These are phyloP conservation scores for Campoletis sonorensis DNA, from an alignment of 1,140 invertebrate species.

Conservation along the genomic window DNA sequence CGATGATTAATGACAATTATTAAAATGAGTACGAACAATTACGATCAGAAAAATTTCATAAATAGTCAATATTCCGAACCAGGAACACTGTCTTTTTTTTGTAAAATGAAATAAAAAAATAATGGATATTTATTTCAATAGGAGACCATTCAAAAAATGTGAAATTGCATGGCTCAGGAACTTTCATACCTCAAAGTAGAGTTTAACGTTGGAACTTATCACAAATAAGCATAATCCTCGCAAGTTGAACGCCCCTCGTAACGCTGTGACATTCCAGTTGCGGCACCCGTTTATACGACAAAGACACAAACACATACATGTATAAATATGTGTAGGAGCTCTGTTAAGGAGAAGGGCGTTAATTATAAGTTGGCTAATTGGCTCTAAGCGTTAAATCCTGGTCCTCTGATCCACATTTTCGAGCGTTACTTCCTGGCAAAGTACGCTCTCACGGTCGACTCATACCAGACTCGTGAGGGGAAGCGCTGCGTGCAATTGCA, in stretches of 20 bases:
- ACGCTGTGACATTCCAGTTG: neutral
- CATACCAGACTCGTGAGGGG: constrained; percentile 1
- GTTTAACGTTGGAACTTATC: constrained; percentile 18
- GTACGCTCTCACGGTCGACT: constrained; percentile 1
- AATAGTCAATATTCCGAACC: too few species aligned
- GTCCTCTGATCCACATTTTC: constrained; percentile 30
- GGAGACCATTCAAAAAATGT: too few species aligned
- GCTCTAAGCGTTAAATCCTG: constrained; percentile 42
- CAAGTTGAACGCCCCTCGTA: neutral
- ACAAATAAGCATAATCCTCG: constrained; percentile 19
- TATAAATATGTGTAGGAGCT: neutral
- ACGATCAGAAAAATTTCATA: too few species aligned
- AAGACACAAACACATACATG: neutral
- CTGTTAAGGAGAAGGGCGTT: constrained; percentile 8
- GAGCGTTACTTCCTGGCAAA: neutral
- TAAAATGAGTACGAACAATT: too few species aligned
- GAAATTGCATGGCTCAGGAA: neutral
- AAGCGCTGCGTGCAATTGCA: neutral
- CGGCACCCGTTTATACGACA: neutral
- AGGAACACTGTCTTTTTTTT: too few species aligned
- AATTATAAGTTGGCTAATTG: constrained; percentile 46
- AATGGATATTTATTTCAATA: too few species aligned
- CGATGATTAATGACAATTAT: too few species aligned
- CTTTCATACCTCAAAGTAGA: neutral
- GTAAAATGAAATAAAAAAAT: too few species aligned